Conservation (phyloP, 2,113 vertebrate genomes). For the Tiliqua scincoides region DNA sequence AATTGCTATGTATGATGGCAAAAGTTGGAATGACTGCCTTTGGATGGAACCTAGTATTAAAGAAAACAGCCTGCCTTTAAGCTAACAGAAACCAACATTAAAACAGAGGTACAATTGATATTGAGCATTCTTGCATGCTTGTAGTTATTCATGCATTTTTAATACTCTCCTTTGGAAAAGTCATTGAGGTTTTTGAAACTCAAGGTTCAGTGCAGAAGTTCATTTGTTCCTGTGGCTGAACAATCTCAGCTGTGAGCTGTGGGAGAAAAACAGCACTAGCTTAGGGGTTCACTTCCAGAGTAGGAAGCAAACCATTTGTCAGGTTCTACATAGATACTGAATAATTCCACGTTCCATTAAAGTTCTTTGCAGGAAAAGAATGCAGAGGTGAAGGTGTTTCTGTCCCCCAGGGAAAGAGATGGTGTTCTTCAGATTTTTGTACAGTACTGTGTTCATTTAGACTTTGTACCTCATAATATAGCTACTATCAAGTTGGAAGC, state of each 20-base stretch:
- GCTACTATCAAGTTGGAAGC: neutral
- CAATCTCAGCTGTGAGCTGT: slow-evolving; percentile 17
- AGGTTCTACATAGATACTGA: neutral
- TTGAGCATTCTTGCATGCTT: slow-evolving; percentile 40
- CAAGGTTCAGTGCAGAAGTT: neutral
- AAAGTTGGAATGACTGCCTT: neutral
- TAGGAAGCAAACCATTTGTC: neutral
- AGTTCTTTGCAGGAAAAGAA: fast-evolving
- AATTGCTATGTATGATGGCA: neutral
- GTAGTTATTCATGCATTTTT: slow-evolving; percentile 67
- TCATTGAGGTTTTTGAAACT: slow-evolving; percentile 62
- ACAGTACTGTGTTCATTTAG: neutral
- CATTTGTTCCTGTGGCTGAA: slow-evolving; percentile 42
- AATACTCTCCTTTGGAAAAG: slow-evolving; percentile 69
- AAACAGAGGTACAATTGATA: slow-evolving; percentile 6
- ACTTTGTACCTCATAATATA: neutral
- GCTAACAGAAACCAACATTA: neutral
- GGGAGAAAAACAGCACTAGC: neutral
- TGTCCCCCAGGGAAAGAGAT: neutral
- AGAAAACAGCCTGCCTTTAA: neutral
- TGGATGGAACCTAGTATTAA: neutral
- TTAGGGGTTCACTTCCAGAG: fast-evolving
- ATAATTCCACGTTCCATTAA: neutral
- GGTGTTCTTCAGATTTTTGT: neutral
- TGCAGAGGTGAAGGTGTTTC: fast-evolving